phyloP scores from a whole-genome alignment of 2,888 invertebrate species.

The Phaedon cochleariae region DNA sequence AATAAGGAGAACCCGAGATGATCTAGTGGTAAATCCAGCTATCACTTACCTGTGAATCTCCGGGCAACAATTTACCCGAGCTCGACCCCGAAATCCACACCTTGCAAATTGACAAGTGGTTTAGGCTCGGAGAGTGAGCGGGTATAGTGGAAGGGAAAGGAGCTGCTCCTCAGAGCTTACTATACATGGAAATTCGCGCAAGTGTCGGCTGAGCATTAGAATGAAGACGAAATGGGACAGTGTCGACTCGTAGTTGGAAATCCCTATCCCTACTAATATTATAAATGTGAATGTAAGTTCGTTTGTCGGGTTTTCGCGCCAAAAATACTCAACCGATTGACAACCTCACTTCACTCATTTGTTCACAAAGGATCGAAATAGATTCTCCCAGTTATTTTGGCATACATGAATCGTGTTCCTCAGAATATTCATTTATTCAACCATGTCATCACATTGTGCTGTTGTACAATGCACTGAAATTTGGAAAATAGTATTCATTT shows the following conservation, averaged over 20 bases:
- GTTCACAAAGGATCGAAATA: too few species aligned
- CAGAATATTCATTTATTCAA: too few species aligned
- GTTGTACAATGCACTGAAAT: too few species aligned
- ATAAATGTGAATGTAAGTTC: too few species aligned
- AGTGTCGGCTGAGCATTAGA: slow-evolving; percentile 53
- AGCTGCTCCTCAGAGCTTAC: slow-evolving; percentile 48
- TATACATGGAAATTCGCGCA: slow-evolving; percentile 55
- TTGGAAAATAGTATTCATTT: too few species aligned
- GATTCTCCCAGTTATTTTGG: too few species aligned
- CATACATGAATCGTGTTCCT: too few species aligned
- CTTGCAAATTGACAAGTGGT: slow-evolving; percentile 55
- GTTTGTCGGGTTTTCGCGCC: too few species aligned
- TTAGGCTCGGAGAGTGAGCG: slow-evolving; percentile 45
- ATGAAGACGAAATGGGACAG: slow-evolving; percentile 49
- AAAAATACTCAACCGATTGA: too few species aligned
- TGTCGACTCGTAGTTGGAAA: slow-evolving; percentile 21
- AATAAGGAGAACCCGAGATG: slow-evolving; percentile 1
- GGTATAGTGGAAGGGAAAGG: slow-evolving; percentile 22
- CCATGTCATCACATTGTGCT: too few species aligned
- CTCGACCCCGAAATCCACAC: slow-evolving; percentile 51
- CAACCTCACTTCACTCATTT: too few species aligned
- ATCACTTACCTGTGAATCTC: slow-evolving; percentile 45
- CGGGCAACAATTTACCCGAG: slow-evolving; percentile 50
- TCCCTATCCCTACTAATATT: too few species aligned
- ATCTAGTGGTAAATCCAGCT: slow-evolving; percentile 19